Evolutionary conservation across 2,113 vertebrate species (phyloP).

Genomic region (Apaloderma vittatum): DNA sequence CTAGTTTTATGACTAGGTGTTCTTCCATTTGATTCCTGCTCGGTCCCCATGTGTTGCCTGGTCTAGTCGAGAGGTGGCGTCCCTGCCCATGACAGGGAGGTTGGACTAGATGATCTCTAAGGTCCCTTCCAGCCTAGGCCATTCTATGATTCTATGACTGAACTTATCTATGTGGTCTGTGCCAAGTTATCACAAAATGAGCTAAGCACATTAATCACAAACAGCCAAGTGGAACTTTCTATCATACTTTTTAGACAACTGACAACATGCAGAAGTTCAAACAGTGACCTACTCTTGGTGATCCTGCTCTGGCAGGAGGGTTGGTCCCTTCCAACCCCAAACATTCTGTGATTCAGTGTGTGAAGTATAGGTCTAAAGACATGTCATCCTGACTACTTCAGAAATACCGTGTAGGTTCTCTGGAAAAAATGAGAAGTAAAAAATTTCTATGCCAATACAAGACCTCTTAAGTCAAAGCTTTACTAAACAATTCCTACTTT

Average conservation of each 20-base stretch:
- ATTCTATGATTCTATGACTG: too few species aligned
- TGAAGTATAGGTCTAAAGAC: background rate
- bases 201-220: background rate
- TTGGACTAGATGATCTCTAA: too few species aligned
- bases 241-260: background rate
- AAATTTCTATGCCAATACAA: background rate
- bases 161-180: background rate
- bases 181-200: background rate
- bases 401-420: background rate
- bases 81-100: too few species aligned
- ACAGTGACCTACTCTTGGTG: background rate
- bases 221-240: background rate
- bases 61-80: too few species aligned
- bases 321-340: too few species aligned
- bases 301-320: too few species aligned
- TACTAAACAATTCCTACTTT: background rate
- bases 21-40: background rate
- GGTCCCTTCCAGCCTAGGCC: too few species aligned
- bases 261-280: background rate
- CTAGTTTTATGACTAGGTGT: background rate
- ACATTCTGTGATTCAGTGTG: too few species aligned
- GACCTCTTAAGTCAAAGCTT: background rate
- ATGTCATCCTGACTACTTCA: background rate
- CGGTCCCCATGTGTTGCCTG: too few species aligned
- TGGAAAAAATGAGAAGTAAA: background rate